Evolutionary conservation across 2,888 invertebrate species (phyloP), one percentile per base, ranked within the genome.

Genomic region (Drosophila paranaensis): DNA sequence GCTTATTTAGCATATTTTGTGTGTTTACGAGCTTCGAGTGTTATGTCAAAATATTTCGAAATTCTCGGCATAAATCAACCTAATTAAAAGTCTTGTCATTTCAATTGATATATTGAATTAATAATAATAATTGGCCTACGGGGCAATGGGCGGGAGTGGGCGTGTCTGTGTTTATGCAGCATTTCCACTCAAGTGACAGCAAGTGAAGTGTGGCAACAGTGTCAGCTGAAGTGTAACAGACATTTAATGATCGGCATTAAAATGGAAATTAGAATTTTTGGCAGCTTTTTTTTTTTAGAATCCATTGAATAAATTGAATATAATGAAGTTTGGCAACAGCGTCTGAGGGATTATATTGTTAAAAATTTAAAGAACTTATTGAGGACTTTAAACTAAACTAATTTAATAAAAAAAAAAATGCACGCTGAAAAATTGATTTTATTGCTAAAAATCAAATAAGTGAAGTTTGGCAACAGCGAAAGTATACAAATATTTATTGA

Each of bases 61-160:
- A 55, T 63, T 51, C n/a, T 48, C 37, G 20, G 51, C 64, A 63
- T 60, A 85, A 82, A 82, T 71, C 64, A 77, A 53, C 71, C 51
- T 85, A 85, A 85, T 85, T 79, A 74, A 85, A 70, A 58, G 39
- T 56, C 55, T 37, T 70, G 61, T 43, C 58, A 61, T 16, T 33
- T 58, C 4, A 13, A 55, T 61, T 56, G 30, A 48, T 45, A 37
- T 61, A 64, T 75, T 48, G 40, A 69, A 58, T 63, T 37, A 67
- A 35, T 58, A 45, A 37, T 11, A 43, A 33, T 16, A 40, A 30
- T 51, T 43, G 27, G 20, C 33, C 66, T 10, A 30, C 43, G 6
- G 45, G 35, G 46, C n/a, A 27, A n/a, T 27, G 14, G 27, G 13
- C 20, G 20, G 2, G 43, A 11, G 25, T 25, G 43, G 11, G 42